Evolutionary conservation across 2,113 vertebrate genomes (phyloP).

Genomic region (Monopterus albus): DNA sequence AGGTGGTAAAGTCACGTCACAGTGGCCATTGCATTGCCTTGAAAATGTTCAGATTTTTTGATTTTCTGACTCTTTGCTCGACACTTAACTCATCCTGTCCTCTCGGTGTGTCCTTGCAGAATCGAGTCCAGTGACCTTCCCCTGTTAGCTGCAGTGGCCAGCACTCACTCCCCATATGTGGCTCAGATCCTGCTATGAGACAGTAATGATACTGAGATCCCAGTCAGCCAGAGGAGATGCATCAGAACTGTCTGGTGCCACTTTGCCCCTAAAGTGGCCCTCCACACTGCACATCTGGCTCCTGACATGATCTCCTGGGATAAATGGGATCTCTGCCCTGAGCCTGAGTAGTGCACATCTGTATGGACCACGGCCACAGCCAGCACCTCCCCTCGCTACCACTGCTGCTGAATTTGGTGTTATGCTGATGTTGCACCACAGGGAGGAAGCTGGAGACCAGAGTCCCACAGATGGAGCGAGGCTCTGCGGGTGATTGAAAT

Average conservation of each 20-base stretch:
- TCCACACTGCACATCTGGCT: conserved; percentile 12
- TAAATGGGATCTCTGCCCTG: not conserved
- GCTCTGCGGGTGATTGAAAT: conserved; percentile 20
- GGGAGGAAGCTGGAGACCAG: conserved; percentile 54
- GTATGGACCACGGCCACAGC: conserved; percentile 24
- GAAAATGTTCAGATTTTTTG: too few species aligned
- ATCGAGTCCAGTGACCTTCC: conserved; percentile 99
- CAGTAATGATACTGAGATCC: conserved; percentile 46
- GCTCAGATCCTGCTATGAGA: conserved; percentile 96
- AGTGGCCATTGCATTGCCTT: too few species aligned
- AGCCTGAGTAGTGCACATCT: conserved; percentile 10
- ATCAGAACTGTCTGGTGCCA: conserved; percentile 1
- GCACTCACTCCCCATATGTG: conserved; percentile 97
- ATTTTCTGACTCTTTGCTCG: too few species aligned
- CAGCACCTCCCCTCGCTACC: not conserved
- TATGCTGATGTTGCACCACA: conserved; percentile 53
- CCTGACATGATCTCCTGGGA: conserved; percentile 9
- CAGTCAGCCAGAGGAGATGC: conserved; percentile 5
- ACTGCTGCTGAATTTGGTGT: conserved; percentile 47
- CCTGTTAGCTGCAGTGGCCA: conserved; percentile 94
- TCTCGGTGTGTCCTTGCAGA: conserved; percentile 80
- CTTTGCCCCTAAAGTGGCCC: not conserved
- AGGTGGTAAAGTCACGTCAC: too few species aligned
- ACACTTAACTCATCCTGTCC: not conserved
- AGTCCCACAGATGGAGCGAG: conserved; percentile 13